Base-by-base conservation (phyloP, 2,113 vertebrate species). In the Rhinopithecus roxellana region DNA sequence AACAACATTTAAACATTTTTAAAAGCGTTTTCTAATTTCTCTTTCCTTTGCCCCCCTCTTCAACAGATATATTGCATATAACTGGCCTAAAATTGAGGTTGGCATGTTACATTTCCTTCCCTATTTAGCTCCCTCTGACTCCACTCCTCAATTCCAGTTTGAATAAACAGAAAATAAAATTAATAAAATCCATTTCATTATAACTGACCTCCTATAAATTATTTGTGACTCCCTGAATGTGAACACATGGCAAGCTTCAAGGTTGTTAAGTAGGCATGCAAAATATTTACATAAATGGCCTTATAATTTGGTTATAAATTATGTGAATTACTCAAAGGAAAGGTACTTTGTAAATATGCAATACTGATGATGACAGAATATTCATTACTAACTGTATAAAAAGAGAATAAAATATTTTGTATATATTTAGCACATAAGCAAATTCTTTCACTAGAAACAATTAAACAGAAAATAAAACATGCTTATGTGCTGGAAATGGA, bases 401-500 rank as follows among this genome's bases (percentile, higher is more conserved):
- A 94, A 82, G 81, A 97, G 96, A 97, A 97, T 86, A 69, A 97
- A 96, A 84, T 96, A 74, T 59, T 94, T 95, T 95, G 30, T 93
- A 82, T 86, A 50, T 89, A 90, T 77, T 97, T 98, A 97, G 55
- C 80, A 90, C 88, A 93, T 96, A 89, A 97, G 94, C 69, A 97
- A 97, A 97, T 94, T 96, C 55, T 95, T 97, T 92, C 93, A 91
- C 79, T 87, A 90, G 82, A 95, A 97, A 94, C 43, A 96, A 98
- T 97, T 98, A 98, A 43, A 79, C 70, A 97, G 69, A 92, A 97
- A 97, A 94, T 98, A 96, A 98, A 96, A 97, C 93, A 97, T 95
- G 96, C 96, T 94, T 96, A 96, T 97, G 61, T 95, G 94, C 95
- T 93, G 92, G 92, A 98, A 98, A 98, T 91, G 97, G 94, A 98